A percentile compares a stretch with the other conserved stretches of the same genome.
These are phyloP conservation scores for Tiliqua scincoides DNA, from an alignment of 2,113 vertebrate genomes.

Conservation along the genomic window DNA sequence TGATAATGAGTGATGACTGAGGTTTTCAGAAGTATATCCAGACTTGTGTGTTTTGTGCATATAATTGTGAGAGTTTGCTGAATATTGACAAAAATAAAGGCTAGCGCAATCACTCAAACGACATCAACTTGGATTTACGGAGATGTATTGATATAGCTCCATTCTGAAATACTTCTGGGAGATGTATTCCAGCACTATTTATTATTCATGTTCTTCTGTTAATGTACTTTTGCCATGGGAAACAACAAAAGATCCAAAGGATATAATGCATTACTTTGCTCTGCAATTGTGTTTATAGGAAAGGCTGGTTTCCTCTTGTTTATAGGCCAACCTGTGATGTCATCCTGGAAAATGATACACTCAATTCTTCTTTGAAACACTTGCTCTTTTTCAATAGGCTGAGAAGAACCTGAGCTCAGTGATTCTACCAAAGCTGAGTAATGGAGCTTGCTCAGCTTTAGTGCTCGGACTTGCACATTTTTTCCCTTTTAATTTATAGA, in stretches of 20 bases:
- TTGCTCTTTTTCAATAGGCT: slow-evolving; percentile 34
- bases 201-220: background rate
- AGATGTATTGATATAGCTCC: background rate
- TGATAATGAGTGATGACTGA: background rate
- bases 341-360: background rate
- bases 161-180: background rate
- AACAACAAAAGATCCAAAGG: background rate
- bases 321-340: background rate
- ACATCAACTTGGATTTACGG: background rate
- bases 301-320: background rate
- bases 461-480: slow-evolving; percentile 23
- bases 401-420: slow-evolving; percentile 40
- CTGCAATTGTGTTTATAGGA: background rate
- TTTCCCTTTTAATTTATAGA: slow-evolving; percentile 59
- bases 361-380: background rate
- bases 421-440: slow-evolving; percentile 48
- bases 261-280: background rate
- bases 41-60: background rate
- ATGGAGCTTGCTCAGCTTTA: slow-evolving; percentile 49
- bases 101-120: background rate
- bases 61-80: background rate
- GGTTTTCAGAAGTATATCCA: background rate
- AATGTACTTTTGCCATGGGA: background rate
- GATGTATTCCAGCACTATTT: background rate
- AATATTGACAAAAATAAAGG: background rate